Evolutionary conservation across 2,113 vertebrate species (phyloP).

Genomic region (Lontra canadensis): DNA sequence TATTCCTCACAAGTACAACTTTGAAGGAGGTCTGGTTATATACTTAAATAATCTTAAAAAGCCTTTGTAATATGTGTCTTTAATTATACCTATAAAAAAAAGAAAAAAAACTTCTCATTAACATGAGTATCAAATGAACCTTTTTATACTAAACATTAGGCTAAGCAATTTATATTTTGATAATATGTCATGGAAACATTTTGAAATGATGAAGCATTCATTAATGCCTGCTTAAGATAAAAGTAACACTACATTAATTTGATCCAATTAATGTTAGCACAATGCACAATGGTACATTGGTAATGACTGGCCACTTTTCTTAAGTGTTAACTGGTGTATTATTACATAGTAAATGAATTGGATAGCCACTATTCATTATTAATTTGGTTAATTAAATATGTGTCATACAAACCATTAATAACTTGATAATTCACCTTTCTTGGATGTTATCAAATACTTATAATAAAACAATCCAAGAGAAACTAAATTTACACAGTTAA

Average conservation of each 20-base stretch:
- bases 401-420: constrained; percentile 52
- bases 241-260: constrained; percentile 79
- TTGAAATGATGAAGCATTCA: constrained; percentile 75
- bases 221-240: constrained; percentile 74
- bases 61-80: background rate
- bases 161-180: constrained; percentile 64
- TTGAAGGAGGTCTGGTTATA: background rate
- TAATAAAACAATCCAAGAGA: background rate
- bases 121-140: constrained; percentile 36
- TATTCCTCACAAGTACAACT: background rate
- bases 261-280: constrained; percentile 76
- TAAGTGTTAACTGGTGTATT: constrained; percentile 80
- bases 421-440: constrained; percentile 33
- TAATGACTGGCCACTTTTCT: constrained; percentile 80
- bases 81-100: constrained; percentile 33
- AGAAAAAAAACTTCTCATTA: constrained; percentile 5
- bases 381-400: constrained; percentile 70
- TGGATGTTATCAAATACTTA: constrained; percentile 25
- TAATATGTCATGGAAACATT: constrained; percentile 51
- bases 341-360: constrained; percentile 79
- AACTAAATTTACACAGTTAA: constrained; percentile 1
- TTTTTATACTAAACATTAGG: constrained; percentile 51
- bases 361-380: constrained; percentile 66
- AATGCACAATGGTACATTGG: constrained; percentile 79
- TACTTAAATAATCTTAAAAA: constrained; percentile 21